A percentile compares a stretch with the other conserved stretches of the same genome.
Evolutionary conservation across 2,888 invertebrate species (phyloP).

Genomic region (Neoascia interrupta): DNA sequence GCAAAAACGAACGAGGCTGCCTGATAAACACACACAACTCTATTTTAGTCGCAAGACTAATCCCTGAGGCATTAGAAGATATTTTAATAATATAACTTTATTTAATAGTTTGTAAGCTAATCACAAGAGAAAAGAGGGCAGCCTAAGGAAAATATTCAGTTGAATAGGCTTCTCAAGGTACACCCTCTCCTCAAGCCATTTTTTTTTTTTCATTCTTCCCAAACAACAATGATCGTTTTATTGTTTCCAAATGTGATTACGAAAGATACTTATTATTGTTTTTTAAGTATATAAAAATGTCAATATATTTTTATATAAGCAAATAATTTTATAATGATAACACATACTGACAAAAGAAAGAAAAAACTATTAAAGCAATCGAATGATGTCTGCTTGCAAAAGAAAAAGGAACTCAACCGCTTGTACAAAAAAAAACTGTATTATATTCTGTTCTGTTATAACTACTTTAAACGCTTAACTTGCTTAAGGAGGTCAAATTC

Average conservation of each 20-base stretch:
- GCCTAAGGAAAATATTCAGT: not conserved
- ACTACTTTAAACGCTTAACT: not conserved
- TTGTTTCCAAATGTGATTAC: conserved; percentile 54
- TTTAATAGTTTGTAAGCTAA: conserved; percentile 33
- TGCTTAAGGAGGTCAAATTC: not conserved
- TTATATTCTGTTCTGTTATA: not conserved
- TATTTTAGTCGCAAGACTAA: too few relatives aligned
- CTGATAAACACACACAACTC: conserved; percentile 15
- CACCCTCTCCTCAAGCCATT: not conserved
- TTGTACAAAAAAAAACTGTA: conserved; percentile 38
- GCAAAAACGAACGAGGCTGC: conserved; percentile 14
- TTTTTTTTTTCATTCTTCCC: not conserved
- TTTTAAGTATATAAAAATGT: conserved; percentile 22
- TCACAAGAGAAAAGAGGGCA: not conserved
- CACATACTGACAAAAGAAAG: too few relatives aligned
- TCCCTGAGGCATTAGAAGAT: conserved; percentile 53
- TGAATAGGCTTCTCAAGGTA: too few relatives aligned
- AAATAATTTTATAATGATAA: conserved; percentile 31
- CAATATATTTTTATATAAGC: conserved; percentile 49
- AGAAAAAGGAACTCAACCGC: conserved; percentile 15
- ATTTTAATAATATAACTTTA: conserved; percentile 40
- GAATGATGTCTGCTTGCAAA: conserved; percentile 34
- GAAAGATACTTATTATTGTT: conserved; percentile 62
- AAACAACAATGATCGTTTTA: conserved; percentile 9
- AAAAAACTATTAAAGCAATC: too few relatives aligned